These are phyloP conservation scores for Eristalinus aeneus DNA, from an alignment of 2,888 invertebrate species.

Conservation along the genomic window DNA sequence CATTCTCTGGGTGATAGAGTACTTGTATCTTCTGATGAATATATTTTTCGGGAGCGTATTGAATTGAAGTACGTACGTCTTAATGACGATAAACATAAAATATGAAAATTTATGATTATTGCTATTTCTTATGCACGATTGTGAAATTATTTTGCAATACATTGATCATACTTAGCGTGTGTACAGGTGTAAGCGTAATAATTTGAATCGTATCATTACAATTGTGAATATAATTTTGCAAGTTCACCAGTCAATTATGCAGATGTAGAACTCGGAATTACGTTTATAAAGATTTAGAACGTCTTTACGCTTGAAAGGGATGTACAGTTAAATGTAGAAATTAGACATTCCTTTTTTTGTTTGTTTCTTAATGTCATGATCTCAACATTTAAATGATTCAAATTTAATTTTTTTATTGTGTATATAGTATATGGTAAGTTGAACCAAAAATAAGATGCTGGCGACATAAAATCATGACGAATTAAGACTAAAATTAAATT, in stretches of 20 bases:
- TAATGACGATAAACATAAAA: constrained; percentile 19
- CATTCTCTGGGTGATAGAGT: not conserved
- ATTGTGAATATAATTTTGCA: not conserved
- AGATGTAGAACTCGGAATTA: too few relatives aligned
- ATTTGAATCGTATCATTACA: not conserved
- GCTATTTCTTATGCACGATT: not conserved
- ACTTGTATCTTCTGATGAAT: not conserved
- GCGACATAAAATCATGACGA: too few relatives aligned
- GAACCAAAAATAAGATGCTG: too few relatives aligned
- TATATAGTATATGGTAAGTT: too few relatives aligned
- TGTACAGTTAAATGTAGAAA: too few relatives aligned
- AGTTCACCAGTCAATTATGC: not conserved
- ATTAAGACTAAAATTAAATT: too few relatives aligned
- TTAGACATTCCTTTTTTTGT: too few relatives aligned
- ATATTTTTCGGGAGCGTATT: not conserved
- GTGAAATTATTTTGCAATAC: not conserved
- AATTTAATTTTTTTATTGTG: too few relatives aligned
- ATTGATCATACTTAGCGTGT: not conserved
- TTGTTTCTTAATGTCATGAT: too few relatives aligned
- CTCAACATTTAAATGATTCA: too few relatives aligned
- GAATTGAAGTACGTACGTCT: constrained; percentile 12
- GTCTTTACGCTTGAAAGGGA: too few relatives aligned
- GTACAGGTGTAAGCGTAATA: not conserved
- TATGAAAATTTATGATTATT: constrained; percentile 25
- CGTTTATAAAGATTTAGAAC: too few relatives aligned